Percentiles rank a stretch among this genome's conserved stretches.
Conservation (phyloP, 2,797 vertebrate species). For the Miichthys miiuy region DNA sequence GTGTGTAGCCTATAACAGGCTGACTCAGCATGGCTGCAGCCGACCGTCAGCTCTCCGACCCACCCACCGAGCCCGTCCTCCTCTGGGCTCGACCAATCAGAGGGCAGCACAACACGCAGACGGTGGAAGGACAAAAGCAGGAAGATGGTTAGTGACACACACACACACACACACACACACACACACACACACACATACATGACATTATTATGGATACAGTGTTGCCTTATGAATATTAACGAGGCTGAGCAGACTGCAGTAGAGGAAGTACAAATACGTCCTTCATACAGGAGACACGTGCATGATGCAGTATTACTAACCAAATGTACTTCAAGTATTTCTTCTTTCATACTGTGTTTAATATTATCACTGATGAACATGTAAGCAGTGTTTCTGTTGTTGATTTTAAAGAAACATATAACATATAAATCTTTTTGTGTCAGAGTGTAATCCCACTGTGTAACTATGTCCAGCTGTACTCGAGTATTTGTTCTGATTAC, state of each 20-base stretch:
- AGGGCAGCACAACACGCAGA: constrained; percentile 78
- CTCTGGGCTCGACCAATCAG: constrained; percentile 79
- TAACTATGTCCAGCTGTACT: too few species aligned
- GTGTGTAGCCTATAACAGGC: constrained; percentile 62
- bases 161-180: constrained; percentile 34
- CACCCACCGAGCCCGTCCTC: constrained; percentile 79
- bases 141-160: constrained; percentile 86
- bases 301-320: too few species aligned
- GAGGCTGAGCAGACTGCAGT: constrained; percentile 20
- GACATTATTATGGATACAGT: neutral
- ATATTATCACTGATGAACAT: too few species aligned
- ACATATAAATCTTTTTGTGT: too few species aligned
- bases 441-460: too few species aligned
- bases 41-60: too few species aligned
- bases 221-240: constrained; percentile 50
- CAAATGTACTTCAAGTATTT: too few species aligned
- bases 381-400: too few species aligned
- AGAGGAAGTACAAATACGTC: neutral
- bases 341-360: too few species aligned
- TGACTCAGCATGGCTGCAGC: constrained; percentile 90
- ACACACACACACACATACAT: too few species aligned
- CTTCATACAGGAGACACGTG: neutral
- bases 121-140: constrained; percentile 82
- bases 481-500: too few species aligned
- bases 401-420: too few species aligned